Conservation (phyloP, 2,888 invertebrate genomes). For the Dichetophora obliterata region DNA sequence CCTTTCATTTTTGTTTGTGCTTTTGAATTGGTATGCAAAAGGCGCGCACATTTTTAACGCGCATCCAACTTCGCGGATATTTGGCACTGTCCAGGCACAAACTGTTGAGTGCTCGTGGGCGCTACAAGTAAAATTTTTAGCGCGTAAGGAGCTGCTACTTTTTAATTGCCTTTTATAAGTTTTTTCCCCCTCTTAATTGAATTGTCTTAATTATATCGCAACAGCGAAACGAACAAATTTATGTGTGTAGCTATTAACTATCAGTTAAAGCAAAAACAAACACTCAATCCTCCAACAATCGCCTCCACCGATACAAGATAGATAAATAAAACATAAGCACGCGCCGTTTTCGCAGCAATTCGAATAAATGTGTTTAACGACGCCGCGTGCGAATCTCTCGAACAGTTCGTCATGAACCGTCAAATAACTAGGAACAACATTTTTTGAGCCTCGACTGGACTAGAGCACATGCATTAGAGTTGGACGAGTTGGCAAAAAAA, state of each 20-base stretch:
- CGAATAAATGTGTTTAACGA: conserved; percentile 17
- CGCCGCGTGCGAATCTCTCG: conserved; percentile 4
- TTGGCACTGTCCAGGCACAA: conserved; percentile 25
- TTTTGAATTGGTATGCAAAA: conserved; percentile 31
- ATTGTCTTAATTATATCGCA: background rate
- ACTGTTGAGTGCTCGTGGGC: conserved; percentile 13
- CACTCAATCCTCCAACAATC: background rate
- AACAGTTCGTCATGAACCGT: conserved; percentile 14
- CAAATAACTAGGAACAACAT: conserved; percentile 8
- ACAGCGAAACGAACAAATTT: background rate
- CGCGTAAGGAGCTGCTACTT: conserved; percentile 17
- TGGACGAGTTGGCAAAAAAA: background rate
- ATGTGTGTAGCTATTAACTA: background rate
- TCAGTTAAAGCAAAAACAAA: background rate
- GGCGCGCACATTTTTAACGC: conserved; percentile 9
- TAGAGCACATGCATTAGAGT: background rate
- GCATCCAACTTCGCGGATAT: conserved; percentile 4
- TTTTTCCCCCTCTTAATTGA: background rate
- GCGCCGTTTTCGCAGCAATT: background rate
- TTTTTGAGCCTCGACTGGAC: conserved; percentile 17
- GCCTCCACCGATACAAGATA: background rate
- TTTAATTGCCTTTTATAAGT: background rate
- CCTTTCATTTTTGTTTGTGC: background rate
- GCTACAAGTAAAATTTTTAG: background rate
- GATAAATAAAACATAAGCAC: too few species aligned